Base-by-base conservation (phyloP, 2,888 invertebrate genomes). In the Agriopis leucophaearia region DNA sequence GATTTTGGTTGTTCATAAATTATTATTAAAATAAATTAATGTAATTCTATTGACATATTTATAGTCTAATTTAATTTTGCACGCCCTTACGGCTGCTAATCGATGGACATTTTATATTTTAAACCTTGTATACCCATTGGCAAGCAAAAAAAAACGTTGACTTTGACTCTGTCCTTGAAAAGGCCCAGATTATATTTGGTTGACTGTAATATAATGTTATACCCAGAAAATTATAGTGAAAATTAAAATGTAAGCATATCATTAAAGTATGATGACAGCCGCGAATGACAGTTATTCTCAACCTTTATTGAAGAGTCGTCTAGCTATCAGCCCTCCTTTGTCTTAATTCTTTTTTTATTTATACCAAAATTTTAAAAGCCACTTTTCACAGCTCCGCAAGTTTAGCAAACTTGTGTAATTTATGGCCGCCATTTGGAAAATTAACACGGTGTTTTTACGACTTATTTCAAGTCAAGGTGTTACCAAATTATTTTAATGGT, bases 391-490 rank as follows among this genome's bases (percentile, higher is more conserved):
- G 70, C 68, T 70, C 56, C 64, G 50, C 64, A 75, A 75, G 66
- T 74, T 76, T 59, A 42, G 52, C 57, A 70, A 75, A 75, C 72
- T 77, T 77, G 61, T 57, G 35, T 64, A 74, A 77, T 74, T 75
- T 74, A 77, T 65, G 70, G 48, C 54, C 55, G 71, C 74, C 71
- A 77, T 77, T 77, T 72, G 71, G 64, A 63, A 73, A 74, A 74
- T 77, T 72, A 74, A 73, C 68, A 69, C 70, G 51, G 63, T 64
- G 69, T 75, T 74, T 73, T 77, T 75, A 75, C 67, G 73, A 76
- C 69, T 73, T 69, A 68, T 67, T 71, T 70, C 61, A 64, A 74
- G 71, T 65, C 66, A 65, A 67, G 65, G 64, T 55, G 71, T 45
- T 58, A 63, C 60, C 45, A 47, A 58, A 66, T 60, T 66, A 67